These are phyloP conservation scores for Falco novaeseelandiae DNA, from an alignment of 2,797 vertebrate genomes.

Conservation along the genomic window DNA sequence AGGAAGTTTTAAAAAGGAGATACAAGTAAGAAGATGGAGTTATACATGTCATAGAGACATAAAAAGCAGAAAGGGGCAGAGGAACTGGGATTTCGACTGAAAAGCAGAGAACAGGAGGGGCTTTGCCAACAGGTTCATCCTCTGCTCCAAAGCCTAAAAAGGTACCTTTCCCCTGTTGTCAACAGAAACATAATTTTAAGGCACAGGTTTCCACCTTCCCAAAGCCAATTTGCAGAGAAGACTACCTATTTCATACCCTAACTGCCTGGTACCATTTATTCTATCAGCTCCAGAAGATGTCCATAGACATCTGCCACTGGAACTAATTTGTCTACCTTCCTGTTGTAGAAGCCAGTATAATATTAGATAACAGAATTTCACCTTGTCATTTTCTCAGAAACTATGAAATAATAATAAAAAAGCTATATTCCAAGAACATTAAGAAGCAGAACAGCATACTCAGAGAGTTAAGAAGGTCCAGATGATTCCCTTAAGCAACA, in stretches of 20 bases:
- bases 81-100: not conserved
- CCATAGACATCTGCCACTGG: not conserved
- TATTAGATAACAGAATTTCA: not conserved
- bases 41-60: rapidly evolving
- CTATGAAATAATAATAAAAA: not conserved
- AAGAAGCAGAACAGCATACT: not conserved
- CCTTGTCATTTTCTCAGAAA: not conserved
- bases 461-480: not conserved
- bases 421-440: not conserved
- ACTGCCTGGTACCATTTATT: not conserved
- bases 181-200: not conserved
- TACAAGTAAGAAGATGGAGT: not conserved
- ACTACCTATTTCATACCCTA: not conserved
- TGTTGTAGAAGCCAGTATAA: not conserved
- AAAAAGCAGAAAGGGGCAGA: not conserved
- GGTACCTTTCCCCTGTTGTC: not conserved
- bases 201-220: not conserved
- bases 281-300: not conserved
- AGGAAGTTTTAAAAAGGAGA: not conserved
- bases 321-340: not conserved
- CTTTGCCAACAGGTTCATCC: not conserved
- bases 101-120: not conserved
- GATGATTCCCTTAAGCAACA: not conserved
- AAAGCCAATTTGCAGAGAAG: not conserved
- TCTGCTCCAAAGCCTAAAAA: not conserved